Percentiles rank a stretch among this genome's conserved stretches.
phyloP scores from a whole-genome alignment of 2,888 invertebrate genomes.

The Coelopa pilipes region DNA sequence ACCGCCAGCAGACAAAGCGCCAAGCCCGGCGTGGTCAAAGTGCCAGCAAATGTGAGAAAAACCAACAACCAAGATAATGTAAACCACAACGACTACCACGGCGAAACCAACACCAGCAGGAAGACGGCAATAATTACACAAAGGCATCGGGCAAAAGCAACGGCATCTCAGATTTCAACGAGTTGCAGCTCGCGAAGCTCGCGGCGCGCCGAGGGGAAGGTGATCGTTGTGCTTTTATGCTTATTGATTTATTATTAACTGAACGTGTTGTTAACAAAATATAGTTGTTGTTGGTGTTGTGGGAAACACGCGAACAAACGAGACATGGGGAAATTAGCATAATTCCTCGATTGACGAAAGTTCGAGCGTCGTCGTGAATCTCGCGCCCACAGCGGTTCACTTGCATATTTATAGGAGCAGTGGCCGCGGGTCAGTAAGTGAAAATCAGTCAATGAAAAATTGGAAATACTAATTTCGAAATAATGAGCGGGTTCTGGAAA shows the following conservation, averaged over 20 bases:
- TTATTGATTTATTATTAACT: slow-evolving; percentile 10
- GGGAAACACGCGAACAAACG: too few species aligned
- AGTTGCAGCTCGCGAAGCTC: neutral
- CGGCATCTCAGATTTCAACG: slow-evolving; percentile 7
- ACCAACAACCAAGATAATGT: neutral
- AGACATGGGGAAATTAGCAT: slow-evolving; percentile 6
- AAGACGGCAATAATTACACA: neutral
- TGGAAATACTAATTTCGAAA: too few species aligned
- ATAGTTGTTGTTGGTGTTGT: too few species aligned
- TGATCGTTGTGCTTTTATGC: neutral
- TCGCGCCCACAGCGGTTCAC: neutral
- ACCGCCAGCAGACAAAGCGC: too few species aligned
- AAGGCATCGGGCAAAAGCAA: neutral
- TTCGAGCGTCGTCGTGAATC: neutral
- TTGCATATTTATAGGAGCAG: neutral
- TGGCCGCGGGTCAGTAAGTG: neutral
- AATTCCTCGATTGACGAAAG: slow-evolving; percentile 1
- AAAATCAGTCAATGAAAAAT: neutral
- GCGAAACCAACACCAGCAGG: neutral
- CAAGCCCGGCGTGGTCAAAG: too few species aligned
- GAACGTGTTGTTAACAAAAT: too few species aligned
- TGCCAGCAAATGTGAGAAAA: neutral
- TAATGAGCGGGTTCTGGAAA: too few species aligned
- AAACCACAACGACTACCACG: neutral
- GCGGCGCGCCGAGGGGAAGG: too few species aligned